Base-by-base conservation (phyloP, 2,113 vertebrate species). In the Thunnus thynnus region DNA sequence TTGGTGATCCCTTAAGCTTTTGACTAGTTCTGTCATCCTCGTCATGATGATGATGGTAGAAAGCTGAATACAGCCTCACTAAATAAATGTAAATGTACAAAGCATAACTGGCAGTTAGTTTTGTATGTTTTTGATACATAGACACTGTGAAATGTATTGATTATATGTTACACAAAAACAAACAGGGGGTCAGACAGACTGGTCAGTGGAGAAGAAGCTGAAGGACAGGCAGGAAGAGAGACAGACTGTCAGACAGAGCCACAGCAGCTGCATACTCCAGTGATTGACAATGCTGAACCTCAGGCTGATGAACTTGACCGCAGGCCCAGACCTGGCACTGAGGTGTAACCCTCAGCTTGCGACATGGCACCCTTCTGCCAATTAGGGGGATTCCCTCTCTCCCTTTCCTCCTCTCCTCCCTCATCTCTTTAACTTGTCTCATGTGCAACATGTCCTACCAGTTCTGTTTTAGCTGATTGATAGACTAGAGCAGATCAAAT, bases 361-460 rank as follows among this genome's bases (percentile, higher is more conserved):
- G 83, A 90, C 69, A 86, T 90, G 62, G 12, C 91, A 74, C 62
- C 46, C 51, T 83, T 71, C 69, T 88, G 89, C 58, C 81, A 88
- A 85, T 81, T 69, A 76, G 76, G 55, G 54, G 36, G 9, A 2
- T 22, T 70, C 60, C 60, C 63, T 87, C 60, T 27, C 92, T 93
- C 91, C 9, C 36, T 41, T 41, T 41, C 36, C 90, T 55, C 89
- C 78, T 74, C 75, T 95, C 83, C 94, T 94, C 94, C 30, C 18
- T 56, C 36, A 54, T 30, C 47, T 67, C 16, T 74, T 36, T 30
- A 22, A 22, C 12, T 54, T 47, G 22, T 74, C 2, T 27, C 74
- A 30, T 50, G 47, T 48, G 25, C 70, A 75, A 62, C 69, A 65
- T 52, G 44, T 63, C 58, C 71, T 61, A 12, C 44, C 54, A 55